Conservation (phyloP, 2,113 vertebrate genomes). For the Nibea coibor region DNA sequence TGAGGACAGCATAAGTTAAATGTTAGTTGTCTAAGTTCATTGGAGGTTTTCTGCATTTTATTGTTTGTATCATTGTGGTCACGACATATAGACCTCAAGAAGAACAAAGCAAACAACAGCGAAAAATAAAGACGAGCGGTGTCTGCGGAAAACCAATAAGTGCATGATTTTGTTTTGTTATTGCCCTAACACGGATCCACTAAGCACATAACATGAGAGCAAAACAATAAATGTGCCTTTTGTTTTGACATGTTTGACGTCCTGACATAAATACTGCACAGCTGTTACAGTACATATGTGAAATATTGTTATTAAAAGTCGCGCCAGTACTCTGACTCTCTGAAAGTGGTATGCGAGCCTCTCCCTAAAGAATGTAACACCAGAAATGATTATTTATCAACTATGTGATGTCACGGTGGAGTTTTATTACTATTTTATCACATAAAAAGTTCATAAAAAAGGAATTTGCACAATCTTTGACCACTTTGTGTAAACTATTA, state of each 20-base stretch:
- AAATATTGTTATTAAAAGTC: not conserved
- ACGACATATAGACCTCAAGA: not conserved
- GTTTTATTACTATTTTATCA: not conserved
- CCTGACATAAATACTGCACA: not conserved
- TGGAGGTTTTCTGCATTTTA: not conserved
- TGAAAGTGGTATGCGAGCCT: not conserved
- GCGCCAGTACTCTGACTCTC: not conserved
- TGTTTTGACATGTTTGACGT: not conserved
- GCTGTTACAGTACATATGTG: not conserved
- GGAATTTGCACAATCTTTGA: not conserved
- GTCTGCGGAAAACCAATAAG: not conserved
- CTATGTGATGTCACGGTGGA: not conserved
- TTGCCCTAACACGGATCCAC: not conserved
- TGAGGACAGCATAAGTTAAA: constrained; percentile 17
- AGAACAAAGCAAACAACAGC: not conserved
- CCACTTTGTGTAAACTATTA: not conserved
- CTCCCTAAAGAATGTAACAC: not conserved
- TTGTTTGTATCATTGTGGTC: constrained; percentile 11
- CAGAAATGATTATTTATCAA: not conserved
- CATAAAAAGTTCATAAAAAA: not conserved
- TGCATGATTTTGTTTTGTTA: not conserved
- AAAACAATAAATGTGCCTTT: not conserved
- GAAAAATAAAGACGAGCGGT: not conserved
- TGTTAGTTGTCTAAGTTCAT: not conserved
- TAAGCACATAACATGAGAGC: not conserved